Conservation (phyloP, 2,113 vertebrate genomes). For the Chionodraco myersi region DNA sequence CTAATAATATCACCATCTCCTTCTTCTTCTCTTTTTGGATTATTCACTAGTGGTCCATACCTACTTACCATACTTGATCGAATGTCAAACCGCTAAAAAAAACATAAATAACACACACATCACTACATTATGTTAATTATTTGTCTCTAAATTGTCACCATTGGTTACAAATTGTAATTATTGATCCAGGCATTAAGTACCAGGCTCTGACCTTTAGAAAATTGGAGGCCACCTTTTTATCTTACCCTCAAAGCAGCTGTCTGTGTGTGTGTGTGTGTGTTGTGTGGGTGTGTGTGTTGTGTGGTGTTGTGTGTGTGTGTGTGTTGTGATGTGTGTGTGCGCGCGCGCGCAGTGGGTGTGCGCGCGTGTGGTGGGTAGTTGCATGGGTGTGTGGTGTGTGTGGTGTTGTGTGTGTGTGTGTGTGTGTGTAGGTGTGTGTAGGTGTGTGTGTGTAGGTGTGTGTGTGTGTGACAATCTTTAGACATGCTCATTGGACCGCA, state of each 20-base stretch:
- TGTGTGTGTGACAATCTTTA: conserved; percentile 41
- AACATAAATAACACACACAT: neutral
- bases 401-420: conserved; percentile 25
- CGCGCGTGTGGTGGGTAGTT: neutral
- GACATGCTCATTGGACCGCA: conserved; percentile 50
- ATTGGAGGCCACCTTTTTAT: conserved; percentile 61
- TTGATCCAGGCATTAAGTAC: conserved; percentile 41
- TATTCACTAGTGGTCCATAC: neutral
- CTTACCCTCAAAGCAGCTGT: conserved; percentile 49
- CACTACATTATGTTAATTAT: neutral
- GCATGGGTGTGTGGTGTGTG: conserved; percentile 29
- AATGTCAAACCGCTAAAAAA: neutral
- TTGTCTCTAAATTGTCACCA: conserved; percentile 14
- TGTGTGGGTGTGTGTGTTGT: conserved; percentile 24
- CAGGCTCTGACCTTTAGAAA: conserved; percentile 61
- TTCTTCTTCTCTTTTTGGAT: neutral
- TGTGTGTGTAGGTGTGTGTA: conserved; percentile 13
- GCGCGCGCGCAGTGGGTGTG: no score
- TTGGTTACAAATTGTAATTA: conserved; percentile 42
- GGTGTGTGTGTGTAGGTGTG: conserved; percentile 6
- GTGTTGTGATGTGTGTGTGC: conserved; percentile 7
- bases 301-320: conserved; percentile 34
- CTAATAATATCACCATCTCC: neutral
- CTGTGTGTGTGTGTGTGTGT: conserved; percentile 50
- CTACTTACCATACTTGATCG: no score